Conservation (phyloP, 2,797 vertebrate genomes). For the Mionectes olivaceus region DNA sequence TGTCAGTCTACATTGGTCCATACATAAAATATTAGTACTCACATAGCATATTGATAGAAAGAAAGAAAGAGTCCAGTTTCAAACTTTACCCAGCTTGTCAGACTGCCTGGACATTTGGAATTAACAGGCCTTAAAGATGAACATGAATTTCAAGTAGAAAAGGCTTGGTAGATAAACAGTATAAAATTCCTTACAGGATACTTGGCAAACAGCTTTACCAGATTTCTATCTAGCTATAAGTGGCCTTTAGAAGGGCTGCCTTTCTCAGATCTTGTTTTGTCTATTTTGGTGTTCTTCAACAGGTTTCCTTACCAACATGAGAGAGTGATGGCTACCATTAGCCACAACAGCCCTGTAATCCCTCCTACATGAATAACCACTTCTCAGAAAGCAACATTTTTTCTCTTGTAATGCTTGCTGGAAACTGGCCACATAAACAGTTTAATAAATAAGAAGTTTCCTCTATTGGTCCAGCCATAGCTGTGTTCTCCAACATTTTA, state of each 20-base stretch:
- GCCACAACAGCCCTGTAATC: neutral
- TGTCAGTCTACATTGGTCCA: neutral
- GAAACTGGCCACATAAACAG: neutral
- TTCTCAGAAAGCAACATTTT: neutral
- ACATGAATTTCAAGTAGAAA: neutral
- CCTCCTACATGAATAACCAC: neutral
- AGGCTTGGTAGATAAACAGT: neutral
- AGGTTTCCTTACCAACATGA: neutral
- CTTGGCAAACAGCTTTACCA: neutral
- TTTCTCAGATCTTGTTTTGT: neutral
- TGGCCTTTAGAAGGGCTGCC: neutral
- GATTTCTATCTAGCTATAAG: neutral
- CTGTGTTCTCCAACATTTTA: neutral
- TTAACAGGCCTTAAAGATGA: neutral
- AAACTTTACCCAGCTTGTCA: neutral
- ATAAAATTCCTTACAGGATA: neutral
- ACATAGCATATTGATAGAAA: neutral
- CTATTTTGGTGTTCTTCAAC: neutral
- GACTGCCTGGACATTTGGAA: neutral
- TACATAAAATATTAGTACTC: neutral
- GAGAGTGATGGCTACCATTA: neutral
- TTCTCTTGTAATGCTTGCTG: neutral
- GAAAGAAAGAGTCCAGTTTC: neutral
- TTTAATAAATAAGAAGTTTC: neutral
- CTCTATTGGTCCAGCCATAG: neutral